These are phyloP conservation scores for Tigriopus californicus DNA, from an alignment of 2,888 invertebrate species.

Conservation along the genomic window DNA sequence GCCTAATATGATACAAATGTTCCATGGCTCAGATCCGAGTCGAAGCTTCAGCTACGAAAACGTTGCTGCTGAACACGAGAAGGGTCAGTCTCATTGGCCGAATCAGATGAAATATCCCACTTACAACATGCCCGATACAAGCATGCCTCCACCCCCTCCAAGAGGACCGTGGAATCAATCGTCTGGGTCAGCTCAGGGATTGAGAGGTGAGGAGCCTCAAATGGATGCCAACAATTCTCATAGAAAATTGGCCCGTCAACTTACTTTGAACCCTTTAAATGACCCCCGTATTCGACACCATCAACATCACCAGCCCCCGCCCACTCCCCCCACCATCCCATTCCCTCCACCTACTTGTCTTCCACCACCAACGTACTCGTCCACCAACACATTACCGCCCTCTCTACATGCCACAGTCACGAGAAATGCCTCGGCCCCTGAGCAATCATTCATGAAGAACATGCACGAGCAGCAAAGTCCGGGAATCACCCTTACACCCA, in stretches of 20 bases:
- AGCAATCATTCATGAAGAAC: conserved; percentile 21
- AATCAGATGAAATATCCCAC: too few species aligned
- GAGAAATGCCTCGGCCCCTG: conserved; percentile 53
- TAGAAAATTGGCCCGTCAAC: conserved; percentile 54
- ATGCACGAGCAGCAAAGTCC: too few species aligned
- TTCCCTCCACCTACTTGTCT: conserved; percentile 17
- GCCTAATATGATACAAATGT: too few species aligned
- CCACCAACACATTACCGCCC: not conserved
- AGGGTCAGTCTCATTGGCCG: too few species aligned
- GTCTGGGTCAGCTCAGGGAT: not conserved
- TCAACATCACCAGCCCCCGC: conserved; percentile 13
- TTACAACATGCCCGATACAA: not conserved
- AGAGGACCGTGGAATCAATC: conserved; percentile 5
- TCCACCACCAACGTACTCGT: conserved; percentile 13
- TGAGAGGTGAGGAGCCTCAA: not conserved
- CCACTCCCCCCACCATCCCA: conserved; percentile 11
- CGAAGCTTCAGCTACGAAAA: too few species aligned
- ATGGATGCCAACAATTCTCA: conserved; percentile 44
- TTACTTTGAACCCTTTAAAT: conserved; percentile 58
- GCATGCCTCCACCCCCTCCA: conserved; percentile 3
- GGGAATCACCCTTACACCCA: too few species aligned
- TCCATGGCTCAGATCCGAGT: too few species aligned
- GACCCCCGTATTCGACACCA: conserved; percentile 45
- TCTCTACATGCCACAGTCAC: conserved; percentile 39
- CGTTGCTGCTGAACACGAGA: not conserved